Percentiles rank a stretch among this genome's conserved stretches.
phyloP scores from a whole-genome alignment of 2,888 invertebrate species.

The Melanostoma mellinum region DNA sequence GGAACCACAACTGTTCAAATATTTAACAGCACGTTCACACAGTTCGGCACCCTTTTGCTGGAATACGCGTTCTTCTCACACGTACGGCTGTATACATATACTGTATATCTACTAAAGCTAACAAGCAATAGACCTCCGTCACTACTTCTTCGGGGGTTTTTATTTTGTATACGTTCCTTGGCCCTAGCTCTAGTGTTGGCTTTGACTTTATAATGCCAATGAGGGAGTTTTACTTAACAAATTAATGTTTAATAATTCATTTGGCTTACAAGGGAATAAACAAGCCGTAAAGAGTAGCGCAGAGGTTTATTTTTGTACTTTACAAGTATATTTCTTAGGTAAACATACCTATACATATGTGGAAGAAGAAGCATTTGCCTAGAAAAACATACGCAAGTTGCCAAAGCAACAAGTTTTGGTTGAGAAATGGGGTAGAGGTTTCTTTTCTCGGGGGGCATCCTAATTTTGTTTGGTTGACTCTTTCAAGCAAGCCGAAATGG shows the following conservation, averaged over 20 bases:
- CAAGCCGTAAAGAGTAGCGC: background rate
- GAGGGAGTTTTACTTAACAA: constrained; percentile 26
- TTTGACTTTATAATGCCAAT: constrained; percentile 23
- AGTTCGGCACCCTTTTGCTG: constrained; percentile 50
- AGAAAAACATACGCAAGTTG: no score
- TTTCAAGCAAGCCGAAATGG: constrained; percentile 16
- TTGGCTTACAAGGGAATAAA: background rate
- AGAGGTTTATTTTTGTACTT: constrained; percentile 21
- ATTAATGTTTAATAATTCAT: constrained; percentile 51
- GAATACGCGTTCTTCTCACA: constrained; percentile 24
- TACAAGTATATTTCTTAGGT: constrained; percentile 20
- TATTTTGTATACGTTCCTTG: constrained; percentile 10
- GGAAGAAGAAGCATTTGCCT: no score
- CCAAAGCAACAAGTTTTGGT: no score
- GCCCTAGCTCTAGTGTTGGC: constrained; percentile 9
- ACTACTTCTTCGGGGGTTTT: background rate
- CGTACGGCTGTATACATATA: background rate
- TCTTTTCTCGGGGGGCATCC: background rate
- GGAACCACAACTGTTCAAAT: constrained; percentile 41
- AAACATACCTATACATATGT: constrained; percentile 1
- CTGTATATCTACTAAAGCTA: no score
- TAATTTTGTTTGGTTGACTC: constrained; percentile 5
- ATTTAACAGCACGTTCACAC: constrained; percentile 59
- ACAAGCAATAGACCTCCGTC: no score
- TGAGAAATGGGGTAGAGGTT: background rate